Evolutionary conservation across 2,113 vertebrate species (phyloP), one percentile per base, ranked within the genome.

Genomic region (Neofelis nebulosa): DNA sequence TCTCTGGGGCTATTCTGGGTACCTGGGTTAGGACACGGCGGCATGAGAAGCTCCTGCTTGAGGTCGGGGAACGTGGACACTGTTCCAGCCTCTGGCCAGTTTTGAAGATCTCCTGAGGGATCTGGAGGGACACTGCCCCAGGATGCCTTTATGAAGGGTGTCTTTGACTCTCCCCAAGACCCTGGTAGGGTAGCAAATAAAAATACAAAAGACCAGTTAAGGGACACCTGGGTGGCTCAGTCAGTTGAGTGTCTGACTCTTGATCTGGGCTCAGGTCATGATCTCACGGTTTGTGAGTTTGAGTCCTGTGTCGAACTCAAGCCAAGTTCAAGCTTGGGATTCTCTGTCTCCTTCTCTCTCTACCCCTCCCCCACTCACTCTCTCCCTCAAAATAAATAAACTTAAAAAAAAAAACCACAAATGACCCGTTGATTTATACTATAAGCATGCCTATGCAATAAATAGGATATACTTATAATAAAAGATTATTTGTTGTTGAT

Each of bases 61-160:
- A 33, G 15, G 9, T 0, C 48, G 38, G 1, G 9, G n/a, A 19
- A 18, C 0, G 4, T 36, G 29, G 36, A 19, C 1, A 10, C 15
- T 18, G 6, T 52, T 52, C 27, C 5, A 29, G 41, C n/a, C 41
- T 73, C n/a, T 38, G 41, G 19, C 41, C 7, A 38, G 27, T 15
- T 45, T 36, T 3, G 25, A 25, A 78, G 27, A 71, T 85, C 66
- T 31, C 48, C 50, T 11, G 38, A 65, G 63, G 41, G 33, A 68
- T 6, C 41, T 38, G 45, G 21, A 71, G 31, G 73, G 66, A 87
- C 79, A 55, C 8, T 25, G 41, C 6, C 57, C 21, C 25, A 10
- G 36, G n/a, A 6, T 57, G 21, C 4, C 52, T 81, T 73, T 16
- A n/a, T 2, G 8, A 29, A 27, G 38, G 5, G 21, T 16, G 29